These are phyloP conservation scores for Pimephales promelas DNA, from an alignment of 2,113 vertebrate genomes.

Conservation along the genomic window DNA sequence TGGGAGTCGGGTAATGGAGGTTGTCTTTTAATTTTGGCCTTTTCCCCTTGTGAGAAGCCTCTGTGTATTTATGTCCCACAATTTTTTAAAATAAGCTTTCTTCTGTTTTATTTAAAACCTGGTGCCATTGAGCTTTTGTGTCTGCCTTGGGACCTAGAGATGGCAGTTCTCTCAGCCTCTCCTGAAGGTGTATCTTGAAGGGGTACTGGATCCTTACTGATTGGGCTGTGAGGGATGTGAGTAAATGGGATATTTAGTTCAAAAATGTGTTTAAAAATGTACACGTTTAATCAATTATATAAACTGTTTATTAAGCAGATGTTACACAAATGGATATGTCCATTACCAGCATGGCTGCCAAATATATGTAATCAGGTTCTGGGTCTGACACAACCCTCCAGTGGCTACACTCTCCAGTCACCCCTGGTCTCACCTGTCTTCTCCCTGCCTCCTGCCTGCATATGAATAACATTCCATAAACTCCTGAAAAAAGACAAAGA, in stretches of 20 bases:
- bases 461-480: background rate
- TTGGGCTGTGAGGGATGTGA: background rate
- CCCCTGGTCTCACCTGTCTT: conserved; percentile 71
- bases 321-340: background rate
- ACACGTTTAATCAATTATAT: background rate
- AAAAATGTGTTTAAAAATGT: background rate
- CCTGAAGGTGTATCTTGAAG: too few species aligned
- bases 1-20: too few species aligned
- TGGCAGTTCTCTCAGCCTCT: background rate
- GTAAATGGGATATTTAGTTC: background rate
- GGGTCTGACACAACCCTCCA: conserved; percentile 37
- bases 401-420: conserved; percentile 57
- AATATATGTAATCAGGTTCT: conserved; percentile 17
- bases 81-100: background rate
- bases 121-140: background rate
- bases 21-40: too few species aligned
- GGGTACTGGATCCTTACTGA: background rate
- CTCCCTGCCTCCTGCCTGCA: conserved; percentile 52
- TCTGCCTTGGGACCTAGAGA: background rate
- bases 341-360: background rate
- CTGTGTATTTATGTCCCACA: background rate
- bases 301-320: background rate
- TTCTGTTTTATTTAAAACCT: background rate
- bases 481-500: background rate
- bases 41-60: background rate